Evolutionary conservation across 2,888 invertebrate species (phyloP).

Genomic region (Catonia carolina): DNA sequence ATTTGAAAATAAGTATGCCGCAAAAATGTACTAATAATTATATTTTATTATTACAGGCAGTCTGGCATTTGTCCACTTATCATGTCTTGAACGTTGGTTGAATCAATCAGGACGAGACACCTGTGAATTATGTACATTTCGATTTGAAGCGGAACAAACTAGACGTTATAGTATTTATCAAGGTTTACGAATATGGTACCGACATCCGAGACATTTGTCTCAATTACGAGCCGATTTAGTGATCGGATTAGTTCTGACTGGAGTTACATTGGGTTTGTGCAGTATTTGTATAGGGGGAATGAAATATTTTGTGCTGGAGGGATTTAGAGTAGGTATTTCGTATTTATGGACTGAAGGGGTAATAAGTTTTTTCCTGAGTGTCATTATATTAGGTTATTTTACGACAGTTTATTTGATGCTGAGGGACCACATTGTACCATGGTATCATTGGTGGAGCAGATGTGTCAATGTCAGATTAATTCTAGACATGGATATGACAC

Average conservation of each 20-base stretch:
- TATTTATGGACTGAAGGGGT: constrained; percentile 6
- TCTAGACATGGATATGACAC: not conserved
- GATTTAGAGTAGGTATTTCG: not conserved
- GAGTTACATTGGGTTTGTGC: not conserved
- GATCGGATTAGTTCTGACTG: constrained; percentile 2
- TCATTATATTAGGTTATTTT: constrained; percentile 1
- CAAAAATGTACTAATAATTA: too few species aligned
- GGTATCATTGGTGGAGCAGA: not conserved
- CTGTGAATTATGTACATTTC: constrained; percentile 2
- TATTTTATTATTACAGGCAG: not conserved
- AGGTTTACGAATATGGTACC: not conserved
- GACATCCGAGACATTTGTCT: constrained; percentile 5
- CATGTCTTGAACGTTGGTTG: constrained; percentile 3
- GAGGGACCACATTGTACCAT: not conserved
- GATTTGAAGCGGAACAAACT: constrained; percentile 5
- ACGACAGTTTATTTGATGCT: constrained; percentile 7
- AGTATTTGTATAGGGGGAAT: not conserved
- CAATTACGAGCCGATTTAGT: constrained; percentile 2
- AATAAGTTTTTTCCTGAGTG: not conserved
- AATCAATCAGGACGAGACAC: constrained; percentile 7
- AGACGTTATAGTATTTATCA: not conserved
- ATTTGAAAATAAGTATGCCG: too few species aligned
- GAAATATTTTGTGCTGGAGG: constrained; percentile 10
- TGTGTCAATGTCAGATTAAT: constrained; percentile 3
- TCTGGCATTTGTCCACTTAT: constrained; percentile 7